Evolutionary conservation across 1,140 invertebrate species (phyloP).

Genomic region (Pogonognathellus flavescens): DNA sequence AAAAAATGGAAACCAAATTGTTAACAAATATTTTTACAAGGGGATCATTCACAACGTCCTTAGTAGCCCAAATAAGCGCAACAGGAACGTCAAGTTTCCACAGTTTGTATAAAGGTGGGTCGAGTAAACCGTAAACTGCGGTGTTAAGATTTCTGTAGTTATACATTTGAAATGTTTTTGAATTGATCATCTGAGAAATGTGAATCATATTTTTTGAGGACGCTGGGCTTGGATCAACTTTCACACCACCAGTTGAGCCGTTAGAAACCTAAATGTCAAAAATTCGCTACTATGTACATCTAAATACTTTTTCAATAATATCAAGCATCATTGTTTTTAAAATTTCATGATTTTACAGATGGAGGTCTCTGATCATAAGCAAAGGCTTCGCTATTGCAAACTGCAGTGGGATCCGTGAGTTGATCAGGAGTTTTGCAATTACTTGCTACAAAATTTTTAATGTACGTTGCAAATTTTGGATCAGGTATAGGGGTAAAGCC

Average conservation of each 20-base stretch:
- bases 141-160: neutral
- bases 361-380: neutral
- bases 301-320: no score
- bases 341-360: neutral
- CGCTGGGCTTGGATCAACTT: neutral
- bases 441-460: neutral
- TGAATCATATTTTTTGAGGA: neutral
- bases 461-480: neutral
- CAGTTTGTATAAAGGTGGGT: slow-evolving; percentile 6
- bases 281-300: no score
- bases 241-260: neutral
- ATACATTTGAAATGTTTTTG: neutral
- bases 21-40: neutral
- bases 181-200: neutral
- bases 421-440: neutral
- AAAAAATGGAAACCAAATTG: no score
- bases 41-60: neutral
- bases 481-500: neutral
- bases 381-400: neutral
- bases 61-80: neutral
- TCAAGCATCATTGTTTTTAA: no score
- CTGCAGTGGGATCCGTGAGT: neutral
- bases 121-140: neutral
- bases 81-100: neutral
- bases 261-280: no score